Base-by-base conservation (phyloP, 1,140 invertebrate species). In the Pogonomyrmex californicus region DNA sequence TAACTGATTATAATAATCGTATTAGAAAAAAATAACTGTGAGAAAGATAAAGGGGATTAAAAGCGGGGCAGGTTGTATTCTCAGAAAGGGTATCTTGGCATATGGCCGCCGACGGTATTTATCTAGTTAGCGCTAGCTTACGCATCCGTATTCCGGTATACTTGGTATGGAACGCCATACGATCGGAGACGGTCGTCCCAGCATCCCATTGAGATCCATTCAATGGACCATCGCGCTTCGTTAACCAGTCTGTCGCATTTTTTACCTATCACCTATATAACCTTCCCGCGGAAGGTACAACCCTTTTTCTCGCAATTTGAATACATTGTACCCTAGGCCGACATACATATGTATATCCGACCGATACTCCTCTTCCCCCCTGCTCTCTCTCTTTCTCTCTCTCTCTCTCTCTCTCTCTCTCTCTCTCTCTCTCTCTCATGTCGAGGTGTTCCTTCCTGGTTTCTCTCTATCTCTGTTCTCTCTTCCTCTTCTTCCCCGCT, bases 161-260 rank as follows among this genome's bases (percentile, higher is more conserved):
- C 62, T 91, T 82, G 83, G n/a, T 62, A 58, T 33, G 49, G 81
- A 87, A 86, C 77, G 86, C 89, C 68, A 88, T 88, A 88, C 90
- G 90, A 92, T 87, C 87, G 89, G 90, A 91, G 90, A 86, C 87
- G 88, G 90, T 90, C 79, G 54, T 73, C 86, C 93, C 94, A 95
- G 94, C 94, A 95, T 95, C 95, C 95, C 91, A 95, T 95, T 95
- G 91, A 95, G 86, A 89, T 70, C 86, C 86, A 88, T 92, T 95
- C 93, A 95, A 95, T 95, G 95, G 94, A 95, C 94, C 94, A 95
- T 93, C 94, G 93, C 94, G 94, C 94, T 95, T 95, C 95, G 95
- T 95, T 95, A 95, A 95, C 94, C 95, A 95, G 95, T 95, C 95
- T 95, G 94, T 95, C 95, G 94, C 93, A 94, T 93, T 94, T 94